phyloP scores from a whole-genome alignment of 2,888 invertebrate species.

The Eudasyphora cyanicolor region DNA sequence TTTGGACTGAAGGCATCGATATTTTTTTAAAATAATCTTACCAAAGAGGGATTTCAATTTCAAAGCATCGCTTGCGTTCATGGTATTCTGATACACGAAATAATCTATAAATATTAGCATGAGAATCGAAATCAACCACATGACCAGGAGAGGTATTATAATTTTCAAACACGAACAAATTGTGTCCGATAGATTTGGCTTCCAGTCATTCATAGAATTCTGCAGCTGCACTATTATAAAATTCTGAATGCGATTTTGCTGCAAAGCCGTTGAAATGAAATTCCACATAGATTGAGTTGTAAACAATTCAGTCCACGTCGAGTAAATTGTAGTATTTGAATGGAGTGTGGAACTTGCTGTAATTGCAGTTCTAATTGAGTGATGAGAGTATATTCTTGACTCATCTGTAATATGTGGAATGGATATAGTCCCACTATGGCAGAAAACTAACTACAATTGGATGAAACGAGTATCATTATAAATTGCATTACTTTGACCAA shows the following conservation, averaged over 20 bases:
- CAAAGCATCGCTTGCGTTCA: slow-evolving; percentile 74
- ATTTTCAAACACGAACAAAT: slow-evolving; percentile 80
- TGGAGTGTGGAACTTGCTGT: slow-evolving; percentile 79
- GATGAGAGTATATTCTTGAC: slow-evolving; percentile 84
- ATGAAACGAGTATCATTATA: no score
- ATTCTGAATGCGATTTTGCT: slow-evolving; percentile 83
- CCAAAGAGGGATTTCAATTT: slow-evolving; percentile 84
- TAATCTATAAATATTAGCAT: slow-evolving; percentile 85
- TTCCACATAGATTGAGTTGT: slow-evolving; percentile 85
- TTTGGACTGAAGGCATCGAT: no score
- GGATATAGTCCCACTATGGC: slow-evolving; percentile 83
- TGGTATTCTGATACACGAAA: slow-evolving; percentile 82
- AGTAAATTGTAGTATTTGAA: background rate
- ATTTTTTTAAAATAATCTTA: slow-evolving; percentile 79
- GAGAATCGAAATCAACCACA: slow-evolving; percentile 82
- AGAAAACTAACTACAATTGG: slow-evolving; percentile 82
- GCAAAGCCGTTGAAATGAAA: slow-evolving; percentile 85
- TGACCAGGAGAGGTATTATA: slow-evolving; percentile 82
- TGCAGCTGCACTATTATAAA: slow-evolving; percentile 83
- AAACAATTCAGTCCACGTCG: slow-evolving; percentile 84
- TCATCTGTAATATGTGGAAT: slow-evolving; percentile 86
- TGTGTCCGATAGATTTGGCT: slow-evolving; percentile 81
- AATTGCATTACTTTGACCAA: no score
- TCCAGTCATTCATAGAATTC: slow-evolving; percentile 81
- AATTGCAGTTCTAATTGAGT: slow-evolving; percentile 84